Conservation (phyloP, 1,140 invertebrate species). For the Rhynchophorus ferrugineus region DNA sequence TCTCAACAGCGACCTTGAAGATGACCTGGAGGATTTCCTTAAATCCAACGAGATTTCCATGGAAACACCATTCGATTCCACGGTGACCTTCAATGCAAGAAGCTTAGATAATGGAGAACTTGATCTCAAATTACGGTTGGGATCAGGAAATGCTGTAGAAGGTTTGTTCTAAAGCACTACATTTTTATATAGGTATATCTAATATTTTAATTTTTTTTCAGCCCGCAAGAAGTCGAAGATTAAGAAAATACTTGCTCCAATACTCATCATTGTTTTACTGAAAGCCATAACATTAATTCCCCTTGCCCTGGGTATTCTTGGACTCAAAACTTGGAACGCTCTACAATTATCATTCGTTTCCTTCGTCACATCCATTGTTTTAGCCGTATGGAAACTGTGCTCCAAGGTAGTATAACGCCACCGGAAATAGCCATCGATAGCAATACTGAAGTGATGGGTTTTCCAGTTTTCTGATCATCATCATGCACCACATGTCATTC, state of each 20-base stretch:
- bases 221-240: slow-evolving; percentile 54
- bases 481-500: slow-evolving; percentile 13
- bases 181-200: slow-evolving; percentile 30
- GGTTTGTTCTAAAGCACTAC: slow-evolving; percentile 16
- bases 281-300: slow-evolving; percentile 78
- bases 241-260: slow-evolving; percentile 74
- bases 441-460: slow-evolving; percentile 33
- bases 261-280: slow-evolving; percentile 70
- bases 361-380: slow-evolving; percentile 69
- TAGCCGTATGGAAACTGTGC: slow-evolving; percentile 77
- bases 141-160: slow-evolving; percentile 49
- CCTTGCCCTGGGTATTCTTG: slow-evolving; percentile 70
- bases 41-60: slow-evolving; percentile 69
- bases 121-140: slow-evolving; percentile 62
- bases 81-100: slow-evolving; percentile 65
- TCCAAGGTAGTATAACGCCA: slow-evolving; percentile 61
- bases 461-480: slow-evolving; percentile 13
- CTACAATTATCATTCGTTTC: slow-evolving; percentile 78
- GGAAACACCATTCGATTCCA: slow-evolving; percentile 60
- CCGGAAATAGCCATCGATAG: no score
- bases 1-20: slow-evolving; percentile 47
- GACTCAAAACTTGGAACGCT: slow-evolving; percentile 77
- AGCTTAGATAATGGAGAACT: slow-evolving; percentile 66
- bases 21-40: slow-evolving; percentile 61
- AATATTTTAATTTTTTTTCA: slow-evolving; percentile 13